Conservation (phyloP, 2,888 invertebrate genomes). For the Xestia rhomboidea region DNA sequence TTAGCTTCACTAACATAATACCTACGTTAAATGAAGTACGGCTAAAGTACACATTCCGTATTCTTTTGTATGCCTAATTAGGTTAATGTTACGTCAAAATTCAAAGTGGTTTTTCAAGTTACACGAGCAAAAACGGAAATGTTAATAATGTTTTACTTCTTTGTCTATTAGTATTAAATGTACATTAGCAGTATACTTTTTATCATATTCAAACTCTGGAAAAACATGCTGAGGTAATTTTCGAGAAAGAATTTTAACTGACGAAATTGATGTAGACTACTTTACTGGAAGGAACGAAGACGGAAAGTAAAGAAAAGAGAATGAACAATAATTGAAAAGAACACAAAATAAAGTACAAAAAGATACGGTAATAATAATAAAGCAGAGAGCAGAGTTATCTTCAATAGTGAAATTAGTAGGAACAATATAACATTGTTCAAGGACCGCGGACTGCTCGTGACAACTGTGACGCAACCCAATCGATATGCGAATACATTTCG, state of each 20-base stretch:
- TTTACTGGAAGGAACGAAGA: neutral
- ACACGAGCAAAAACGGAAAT: constrained; percentile 40
- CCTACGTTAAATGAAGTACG: constrained; percentile 24
- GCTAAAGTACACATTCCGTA: constrained; percentile 10
- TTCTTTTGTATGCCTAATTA: constrained; percentile 44
- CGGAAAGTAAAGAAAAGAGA: constrained; percentile 28
- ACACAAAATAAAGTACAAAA: constrained; percentile 25
- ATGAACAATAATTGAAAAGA: constrained; percentile 22
- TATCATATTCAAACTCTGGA: constrained; percentile 12
- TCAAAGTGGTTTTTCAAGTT: constrained; percentile 48
- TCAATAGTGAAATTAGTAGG: constrained; percentile 38
- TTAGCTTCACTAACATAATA: constrained; percentile 12
- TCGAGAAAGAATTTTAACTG: neutral
- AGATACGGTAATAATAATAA: constrained; percentile 34
- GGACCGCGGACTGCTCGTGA: constrained; percentile 47
- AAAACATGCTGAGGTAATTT: neutral
- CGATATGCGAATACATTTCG: constrained; percentile 67
- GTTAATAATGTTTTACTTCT: constrained; percentile 29
- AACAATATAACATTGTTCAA: constrained; percentile 55
- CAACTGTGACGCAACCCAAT: constrained; percentile 68
- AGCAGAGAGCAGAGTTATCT: constrained; percentile 37
- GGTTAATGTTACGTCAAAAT: constrained; percentile 43
- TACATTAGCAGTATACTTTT: neutral
- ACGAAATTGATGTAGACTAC: constrained; percentile 2
- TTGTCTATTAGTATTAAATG: constrained; percentile 8